phyloP scores from a whole-genome alignment of 2,113 vertebrate genomes.

The Crypturellus undulatus region DNA sequence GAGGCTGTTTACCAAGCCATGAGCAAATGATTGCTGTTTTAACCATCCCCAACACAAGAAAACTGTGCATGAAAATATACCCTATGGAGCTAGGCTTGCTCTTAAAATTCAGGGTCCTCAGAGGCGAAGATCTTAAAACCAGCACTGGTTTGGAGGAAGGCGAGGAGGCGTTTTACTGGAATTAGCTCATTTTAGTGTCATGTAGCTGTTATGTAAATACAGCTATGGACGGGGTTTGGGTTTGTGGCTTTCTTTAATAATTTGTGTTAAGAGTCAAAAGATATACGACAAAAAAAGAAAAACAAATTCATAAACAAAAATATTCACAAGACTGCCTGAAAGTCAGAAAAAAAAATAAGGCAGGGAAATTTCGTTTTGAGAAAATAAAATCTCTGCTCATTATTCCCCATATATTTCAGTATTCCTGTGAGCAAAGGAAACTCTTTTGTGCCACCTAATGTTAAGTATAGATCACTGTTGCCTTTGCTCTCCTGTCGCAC shows the following conservation, averaged over 20 bases:
- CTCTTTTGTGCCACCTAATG: slow-evolving; percentile 78
- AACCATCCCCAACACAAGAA: neutral
- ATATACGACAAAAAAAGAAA: neutral
- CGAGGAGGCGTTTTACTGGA: neutral
- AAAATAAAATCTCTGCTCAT: slow-evolving; percentile 12
- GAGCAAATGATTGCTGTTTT: neutral
- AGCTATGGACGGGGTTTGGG: neutral
- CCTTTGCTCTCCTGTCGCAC: neutral
- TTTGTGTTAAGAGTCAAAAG: neutral
- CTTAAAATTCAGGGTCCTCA: rapidly evolving
- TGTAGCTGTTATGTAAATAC: neutral
- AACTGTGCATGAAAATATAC: rapidly evolving
- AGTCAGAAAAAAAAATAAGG: neutral
- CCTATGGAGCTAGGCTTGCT: rapidly evolving
- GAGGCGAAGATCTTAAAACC: neutral
- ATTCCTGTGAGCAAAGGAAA: slow-evolving; percentile 53
- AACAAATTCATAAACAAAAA: slow-evolving; percentile 5
- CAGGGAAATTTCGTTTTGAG: slow-evolving; percentile 18
- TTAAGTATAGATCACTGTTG: slow-evolving; percentile 68
- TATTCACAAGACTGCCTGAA: neutral
- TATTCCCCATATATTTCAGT: neutral
- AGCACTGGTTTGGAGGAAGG: neutral
- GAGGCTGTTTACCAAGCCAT: neutral
- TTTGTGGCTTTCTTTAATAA: neutral
- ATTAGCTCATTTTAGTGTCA: neutral